These are phyloP conservation scores for Sarcophaga subvicina DNA, from an alignment of 2,888 invertebrate species.

Conservation along the genomic window DNA sequence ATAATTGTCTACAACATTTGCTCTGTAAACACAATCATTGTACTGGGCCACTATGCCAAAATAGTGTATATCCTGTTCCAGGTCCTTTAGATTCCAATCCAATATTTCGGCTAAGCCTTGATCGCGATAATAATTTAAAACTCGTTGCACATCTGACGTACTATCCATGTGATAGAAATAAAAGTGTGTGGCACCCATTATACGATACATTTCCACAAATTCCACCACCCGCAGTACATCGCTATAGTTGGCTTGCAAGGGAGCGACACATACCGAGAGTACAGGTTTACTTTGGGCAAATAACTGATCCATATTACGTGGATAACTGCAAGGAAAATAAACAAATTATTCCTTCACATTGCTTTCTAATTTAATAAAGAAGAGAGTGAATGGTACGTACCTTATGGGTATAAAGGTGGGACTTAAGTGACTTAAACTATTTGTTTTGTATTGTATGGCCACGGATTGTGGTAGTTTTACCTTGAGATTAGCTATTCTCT, in stretches of 20 bases:
- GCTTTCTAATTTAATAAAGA: no score
- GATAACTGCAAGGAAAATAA: slow-evolving; percentile 72
- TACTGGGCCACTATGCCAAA: slow-evolving; percentile 94
- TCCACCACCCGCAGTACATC: slow-evolving; percentile 82
- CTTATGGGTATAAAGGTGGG: slow-evolving; percentile 79
- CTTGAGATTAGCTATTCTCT: slow-evolving; percentile 50
- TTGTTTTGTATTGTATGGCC: slow-evolving; percentile 76
- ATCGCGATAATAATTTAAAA: slow-evolving; percentile 79
- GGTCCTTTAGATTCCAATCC: slow-evolving; percentile 80
- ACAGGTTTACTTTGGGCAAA: slow-evolving; percentile 74
- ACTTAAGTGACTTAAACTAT: slow-evolving; percentile 76
- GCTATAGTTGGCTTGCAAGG: slow-evolving; percentile 81
- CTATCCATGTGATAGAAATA: slow-evolving; percentile 82
- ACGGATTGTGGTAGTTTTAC: slow-evolving; percentile 77
- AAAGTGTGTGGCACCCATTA: slow-evolving; percentile 82
- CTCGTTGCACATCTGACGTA: slow-evolving; percentile 77
- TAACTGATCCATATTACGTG: slow-evolving; percentile 75
- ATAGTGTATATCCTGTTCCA: slow-evolving; percentile 80
- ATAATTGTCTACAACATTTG: slow-evolving; percentile 87
- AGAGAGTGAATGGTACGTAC: slow-evolving; percentile 68
- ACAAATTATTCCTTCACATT: no score
- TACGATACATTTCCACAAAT: slow-evolving; percentile 82
- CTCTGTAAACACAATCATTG: slow-evolving; percentile 95
- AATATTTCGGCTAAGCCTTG: slow-evolving; percentile 79
- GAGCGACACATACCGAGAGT: slow-evolving; percentile 81